phyloP scores from a whole-genome alignment of 2,113 vertebrate species.

The Tamias sibiricus region DNA sequence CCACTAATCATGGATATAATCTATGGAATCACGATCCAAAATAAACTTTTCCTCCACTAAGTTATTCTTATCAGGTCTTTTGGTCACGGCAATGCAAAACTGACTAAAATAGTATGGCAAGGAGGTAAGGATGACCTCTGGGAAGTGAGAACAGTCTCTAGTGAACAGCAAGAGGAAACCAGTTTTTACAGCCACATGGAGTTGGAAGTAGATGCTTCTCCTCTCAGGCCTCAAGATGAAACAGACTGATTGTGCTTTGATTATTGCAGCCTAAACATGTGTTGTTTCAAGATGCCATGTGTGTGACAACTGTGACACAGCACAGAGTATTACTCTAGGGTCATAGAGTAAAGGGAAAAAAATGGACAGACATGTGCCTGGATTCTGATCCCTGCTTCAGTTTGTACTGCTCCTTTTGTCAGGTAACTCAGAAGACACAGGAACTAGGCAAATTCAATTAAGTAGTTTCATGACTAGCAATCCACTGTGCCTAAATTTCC shows the following conservation, averaged over 20 bases:
- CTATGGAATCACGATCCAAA: too few relatives aligned
- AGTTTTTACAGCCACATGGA: background rate
- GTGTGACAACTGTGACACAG: background rate
- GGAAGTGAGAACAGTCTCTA: background rate
- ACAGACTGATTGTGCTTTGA: background rate
- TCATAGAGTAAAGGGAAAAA: background rate
- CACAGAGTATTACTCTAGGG: background rate
- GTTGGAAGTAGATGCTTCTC: background rate
- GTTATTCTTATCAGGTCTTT: too few relatives aligned
- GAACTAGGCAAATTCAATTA: background rate
- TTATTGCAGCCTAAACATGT: background rate
- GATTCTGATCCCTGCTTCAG: background rate
- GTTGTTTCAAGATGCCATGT: background rate
- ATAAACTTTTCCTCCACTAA: too few relatives aligned
- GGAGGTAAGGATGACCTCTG: background rate
- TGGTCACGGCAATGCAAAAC: too few relatives aligned
- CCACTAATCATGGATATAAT: too few relatives aligned
- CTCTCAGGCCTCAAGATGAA: background rate
- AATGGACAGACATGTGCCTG: background rate
- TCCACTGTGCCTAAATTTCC: background rate
- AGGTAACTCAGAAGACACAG: background rate
- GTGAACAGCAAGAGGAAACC: background rate
- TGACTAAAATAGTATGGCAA: background rate
- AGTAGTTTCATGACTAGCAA: background rate
- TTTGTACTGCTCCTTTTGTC: background rate